These are phyloP conservation scores for Aphelenchoides besseyi DNA, from an alignment of 1,140 invertebrate species.

Conservation along the genomic window DNA sequence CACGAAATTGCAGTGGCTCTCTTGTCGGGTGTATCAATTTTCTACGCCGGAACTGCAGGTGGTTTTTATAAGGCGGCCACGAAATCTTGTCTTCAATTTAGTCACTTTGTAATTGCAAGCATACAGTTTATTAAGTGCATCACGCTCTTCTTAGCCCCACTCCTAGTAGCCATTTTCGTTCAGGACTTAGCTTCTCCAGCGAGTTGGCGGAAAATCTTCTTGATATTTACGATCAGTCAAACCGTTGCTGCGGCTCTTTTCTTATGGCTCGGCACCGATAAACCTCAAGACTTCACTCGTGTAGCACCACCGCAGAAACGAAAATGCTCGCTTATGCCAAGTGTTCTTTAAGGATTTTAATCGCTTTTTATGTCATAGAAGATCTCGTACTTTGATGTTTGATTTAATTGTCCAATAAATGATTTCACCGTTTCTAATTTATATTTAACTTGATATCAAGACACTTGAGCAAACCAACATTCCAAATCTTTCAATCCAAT, in stretches of 20 bases:
- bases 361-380: no score
- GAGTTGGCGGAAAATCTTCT: constrained; percentile 25
- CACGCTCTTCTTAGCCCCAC: constrained; percentile 38
- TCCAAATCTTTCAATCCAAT: no score
- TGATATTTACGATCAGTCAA: background rate
- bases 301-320: background rate
- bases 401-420: no score
- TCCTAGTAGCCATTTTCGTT: constrained; percentile 34
- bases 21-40: background rate
- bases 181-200: constrained; percentile 21
- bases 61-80: constrained; percentile 22
- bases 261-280: background rate
- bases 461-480: no score
- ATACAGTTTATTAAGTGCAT: constrained; percentile 43
- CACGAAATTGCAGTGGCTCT: background rate
- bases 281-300: constrained; percentile 11
- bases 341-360: no score
- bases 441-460: no score
- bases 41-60: constrained; percentile 10
- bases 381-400: no score
- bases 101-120: constrained; percentile 36
- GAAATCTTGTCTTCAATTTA: constrained; percentile 21
- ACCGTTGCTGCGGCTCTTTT: background rate
- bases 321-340: background rate
- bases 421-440: no score